A percentile compares a stretch with the other conserved stretches of the same genome.
Conservation (phyloP, 1,140 invertebrate species). For the Tribolium madens region DNA sequence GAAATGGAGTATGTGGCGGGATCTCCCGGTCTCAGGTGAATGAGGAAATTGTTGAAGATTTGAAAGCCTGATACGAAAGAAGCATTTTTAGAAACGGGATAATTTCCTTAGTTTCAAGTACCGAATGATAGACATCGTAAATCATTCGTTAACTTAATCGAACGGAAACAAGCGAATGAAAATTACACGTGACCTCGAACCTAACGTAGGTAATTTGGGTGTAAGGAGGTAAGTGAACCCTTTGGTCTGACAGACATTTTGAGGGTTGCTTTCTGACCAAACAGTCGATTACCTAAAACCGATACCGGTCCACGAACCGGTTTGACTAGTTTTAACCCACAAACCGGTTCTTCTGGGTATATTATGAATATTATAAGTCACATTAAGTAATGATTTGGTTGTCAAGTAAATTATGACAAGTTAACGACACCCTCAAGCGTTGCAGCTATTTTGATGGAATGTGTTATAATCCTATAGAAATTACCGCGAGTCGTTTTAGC, state of each 20-base stretch:
- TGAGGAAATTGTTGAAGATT: neutral
- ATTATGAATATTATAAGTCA: no score
- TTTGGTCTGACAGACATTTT: neutral
- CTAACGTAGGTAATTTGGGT: neutral
- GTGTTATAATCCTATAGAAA: conserved; percentile 34
- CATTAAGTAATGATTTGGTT: conserved; percentile 26
- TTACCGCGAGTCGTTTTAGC: conserved; percentile 23
- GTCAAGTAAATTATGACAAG: conserved; percentile 33
- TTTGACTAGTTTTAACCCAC: no score
- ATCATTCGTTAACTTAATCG: neutral
- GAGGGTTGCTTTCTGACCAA: neutral
- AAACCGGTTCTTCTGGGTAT: neutral
- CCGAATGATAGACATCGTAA: neutral
- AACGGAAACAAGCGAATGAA: neutral
- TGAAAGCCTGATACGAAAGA: neutral
- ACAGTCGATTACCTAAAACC: neutral
- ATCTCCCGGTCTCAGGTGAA: neutral
- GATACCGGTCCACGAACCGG: no score
- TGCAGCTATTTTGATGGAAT: conserved; percentile 32
- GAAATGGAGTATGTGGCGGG: neutral
- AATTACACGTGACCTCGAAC: neutral
- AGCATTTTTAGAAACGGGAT: neutral
- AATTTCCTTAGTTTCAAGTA: neutral
- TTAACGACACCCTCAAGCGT: conserved; percentile 11
- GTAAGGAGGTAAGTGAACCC: neutral